Conservation (phyloP, 2,797 vertebrate species). For the Dendrocincla tyrannina region DNA sequence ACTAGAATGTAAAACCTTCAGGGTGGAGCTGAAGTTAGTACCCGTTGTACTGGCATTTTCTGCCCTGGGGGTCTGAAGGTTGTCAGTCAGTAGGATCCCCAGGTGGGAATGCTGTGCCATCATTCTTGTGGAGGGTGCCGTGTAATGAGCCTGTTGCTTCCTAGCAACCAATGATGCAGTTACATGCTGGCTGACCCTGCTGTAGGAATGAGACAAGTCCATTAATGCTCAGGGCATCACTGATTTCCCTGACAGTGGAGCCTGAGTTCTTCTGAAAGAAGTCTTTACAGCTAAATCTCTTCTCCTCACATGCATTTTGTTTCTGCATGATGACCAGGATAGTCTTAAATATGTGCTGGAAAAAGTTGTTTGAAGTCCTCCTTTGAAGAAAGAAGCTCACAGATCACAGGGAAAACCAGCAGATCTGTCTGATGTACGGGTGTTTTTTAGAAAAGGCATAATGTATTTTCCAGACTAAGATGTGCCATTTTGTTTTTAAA, state of each 20-base stretch:
- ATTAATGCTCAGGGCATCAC: constrained; percentile 48
- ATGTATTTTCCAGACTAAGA: not conserved
- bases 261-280: constrained; percentile 54
- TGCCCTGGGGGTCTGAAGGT: not conserved
- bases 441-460: constrained; percentile 23
- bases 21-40: not conserved
- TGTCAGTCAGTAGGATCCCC: constrained; percentile 30
- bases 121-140: constrained; percentile 39
- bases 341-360: constrained; percentile 41
- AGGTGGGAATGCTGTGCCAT: constrained; percentile 68
- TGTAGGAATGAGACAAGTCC: constrained; percentile 34
- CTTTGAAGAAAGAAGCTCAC: not conserved
- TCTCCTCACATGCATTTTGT: constrained; percentile 4
- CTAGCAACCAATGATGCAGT: constrained; percentile 70
- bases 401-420: not conserved
- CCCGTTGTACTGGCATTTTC: constrained; percentile 3
- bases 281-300: constrained; percentile 21
- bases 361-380: not conserved
- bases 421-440: not conserved
- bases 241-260: constrained; percentile 61
- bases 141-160: constrained; percentile 69
- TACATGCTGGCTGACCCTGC: constrained; percentile 25
- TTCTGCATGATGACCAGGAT: constrained; percentile 3
- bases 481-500: constrained; percentile 8
- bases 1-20: not conserved